Base-by-base conservation (phyloP, 2,797 vertebrate species). In the Tokudaia muenninki region DNA sequence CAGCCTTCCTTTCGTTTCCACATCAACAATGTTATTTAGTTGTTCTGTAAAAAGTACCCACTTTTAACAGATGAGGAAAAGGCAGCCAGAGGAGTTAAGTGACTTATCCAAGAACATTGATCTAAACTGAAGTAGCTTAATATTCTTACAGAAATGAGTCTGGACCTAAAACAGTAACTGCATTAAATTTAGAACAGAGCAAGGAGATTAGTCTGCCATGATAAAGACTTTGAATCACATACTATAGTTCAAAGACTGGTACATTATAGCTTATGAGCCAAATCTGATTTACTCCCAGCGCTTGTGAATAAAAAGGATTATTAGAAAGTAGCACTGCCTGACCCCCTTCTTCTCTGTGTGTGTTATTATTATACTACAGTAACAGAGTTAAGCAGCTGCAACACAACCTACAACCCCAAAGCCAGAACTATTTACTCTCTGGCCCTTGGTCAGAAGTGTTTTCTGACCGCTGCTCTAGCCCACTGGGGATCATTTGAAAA, bases 81-180 rank as follows among this genome's bases (percentile, higher is more conserved):
- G 77, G 78, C 91, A 50, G 9, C 50, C 50, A n/a, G 11, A 29
- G 37, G 57, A 55, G 34, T 59, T 87, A 74, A 50, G n/a, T 70
- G 88, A 86, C 37, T 94, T 95, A 31, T 67, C 70, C 79, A 94
- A 90, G 91, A 55, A 84, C 19, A 55, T 29, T 65, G 13, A 26
- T 24, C 22, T 77, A 55, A 65, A 31, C 61, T 50, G 34, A 90
- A 95, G 57, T 65, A 31, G 16, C 21, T 26, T 67, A n/a, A 14
- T 75, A 26, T 67, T 89, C 70, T 22, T 55, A 74, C 26, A 63
- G 78, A 83, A 72, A 70, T 12, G 83, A 37, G 67, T 44, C 63
- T 97, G 31, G n/a, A 47, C 91, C 83, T 97, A 52, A 91, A 83
- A 91, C 83, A 17, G 2, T 82, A 77, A 57, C 57, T 61, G n/a